phyloP scores from a whole-genome alignment of 1,140 invertebrate genomes.

The Whitmania pigra region DNA sequence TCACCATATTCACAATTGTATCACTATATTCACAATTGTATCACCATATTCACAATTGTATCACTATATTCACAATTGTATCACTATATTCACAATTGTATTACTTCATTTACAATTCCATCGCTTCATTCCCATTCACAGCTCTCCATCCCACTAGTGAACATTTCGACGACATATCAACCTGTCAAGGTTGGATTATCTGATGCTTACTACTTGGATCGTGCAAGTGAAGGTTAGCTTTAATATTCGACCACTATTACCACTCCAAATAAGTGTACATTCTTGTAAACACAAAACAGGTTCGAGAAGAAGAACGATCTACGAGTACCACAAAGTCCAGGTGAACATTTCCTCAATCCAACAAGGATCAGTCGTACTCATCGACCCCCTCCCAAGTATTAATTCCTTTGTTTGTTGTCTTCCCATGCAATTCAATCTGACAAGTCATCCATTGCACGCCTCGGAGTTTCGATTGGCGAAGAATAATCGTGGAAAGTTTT shows the following conservation, averaged over 20 bases:
- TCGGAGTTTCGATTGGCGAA: too few relatives aligned
- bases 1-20: too few relatives aligned
- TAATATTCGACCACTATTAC: too few relatives aligned
- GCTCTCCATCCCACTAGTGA: constrained; percentile 20
- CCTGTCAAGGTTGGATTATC: constrained; percentile 85
- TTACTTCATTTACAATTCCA: too few relatives aligned
- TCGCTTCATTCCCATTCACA: not conserved
- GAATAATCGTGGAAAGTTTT: constrained; percentile 23
- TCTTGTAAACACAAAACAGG: too few relatives aligned
- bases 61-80: too few relatives aligned
- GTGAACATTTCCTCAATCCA: constrained; percentile 45
- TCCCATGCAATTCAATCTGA: not conserved
- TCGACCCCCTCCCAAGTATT: constrained; percentile 63
- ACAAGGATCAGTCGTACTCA: constrained; percentile 68
- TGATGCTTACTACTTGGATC: constrained; percentile 92
- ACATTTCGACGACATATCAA: constrained; percentile 30
- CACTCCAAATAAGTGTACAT: too few relatives aligned
- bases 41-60: too few relatives aligned
- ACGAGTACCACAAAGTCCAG: constrained; percentile 83
- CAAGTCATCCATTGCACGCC: too few relatives aligned
- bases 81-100: too few relatives aligned
- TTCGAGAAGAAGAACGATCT: constrained; percentile 50
- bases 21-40: too few relatives aligned
- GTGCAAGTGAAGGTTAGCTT: too few relatives aligned
- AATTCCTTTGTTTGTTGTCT: constrained; percentile 15